Evolutionary conservation across 2,797 vertebrate species (phyloP).

Genomic region (Artibeus jamaicensis): DNA sequence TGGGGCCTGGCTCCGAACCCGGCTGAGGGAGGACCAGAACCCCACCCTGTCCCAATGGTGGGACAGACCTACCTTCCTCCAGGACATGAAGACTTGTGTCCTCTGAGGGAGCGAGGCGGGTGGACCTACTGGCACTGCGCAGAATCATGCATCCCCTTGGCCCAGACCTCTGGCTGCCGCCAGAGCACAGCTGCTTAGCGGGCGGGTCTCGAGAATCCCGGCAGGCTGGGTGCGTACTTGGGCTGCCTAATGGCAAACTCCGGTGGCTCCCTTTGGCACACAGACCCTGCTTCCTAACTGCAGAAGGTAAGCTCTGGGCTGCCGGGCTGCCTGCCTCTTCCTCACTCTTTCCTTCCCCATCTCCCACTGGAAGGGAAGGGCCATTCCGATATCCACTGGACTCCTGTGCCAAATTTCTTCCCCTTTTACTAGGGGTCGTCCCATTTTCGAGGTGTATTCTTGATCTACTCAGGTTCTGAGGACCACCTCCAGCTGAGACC

Average conservation of each 20-base stretch:
- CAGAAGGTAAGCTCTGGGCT: accelerated
- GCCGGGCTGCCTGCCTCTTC: accelerated
- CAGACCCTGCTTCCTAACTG: accelerated
- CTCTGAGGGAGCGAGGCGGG: accelerated
- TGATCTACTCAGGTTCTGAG: accelerated
- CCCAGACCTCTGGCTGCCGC: background rate
- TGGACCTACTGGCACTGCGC: background rate
- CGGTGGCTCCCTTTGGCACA: background rate
- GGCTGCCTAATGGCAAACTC: accelerated
- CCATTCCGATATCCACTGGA: background rate
- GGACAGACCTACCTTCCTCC: constrained; percentile 69
- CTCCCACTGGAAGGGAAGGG: background rate
- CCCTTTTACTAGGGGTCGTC: accelerated
- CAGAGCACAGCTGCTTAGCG: background rate
- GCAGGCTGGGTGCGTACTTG: accelerated
- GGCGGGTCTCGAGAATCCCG: accelerated
- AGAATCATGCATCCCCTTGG: background rate
- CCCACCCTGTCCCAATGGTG: background rate
- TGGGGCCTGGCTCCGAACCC: accelerated
- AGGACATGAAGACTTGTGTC: background rate
- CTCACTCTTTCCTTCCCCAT: accelerated
- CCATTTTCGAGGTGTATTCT: accelerated
- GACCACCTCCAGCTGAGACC: accelerated
- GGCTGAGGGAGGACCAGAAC: background rate
- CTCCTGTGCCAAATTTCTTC: accelerated